Evolutionary conservation across 2,113 vertebrate species (phyloP).

Genomic region (Rostratula benghalensis): DNA sequence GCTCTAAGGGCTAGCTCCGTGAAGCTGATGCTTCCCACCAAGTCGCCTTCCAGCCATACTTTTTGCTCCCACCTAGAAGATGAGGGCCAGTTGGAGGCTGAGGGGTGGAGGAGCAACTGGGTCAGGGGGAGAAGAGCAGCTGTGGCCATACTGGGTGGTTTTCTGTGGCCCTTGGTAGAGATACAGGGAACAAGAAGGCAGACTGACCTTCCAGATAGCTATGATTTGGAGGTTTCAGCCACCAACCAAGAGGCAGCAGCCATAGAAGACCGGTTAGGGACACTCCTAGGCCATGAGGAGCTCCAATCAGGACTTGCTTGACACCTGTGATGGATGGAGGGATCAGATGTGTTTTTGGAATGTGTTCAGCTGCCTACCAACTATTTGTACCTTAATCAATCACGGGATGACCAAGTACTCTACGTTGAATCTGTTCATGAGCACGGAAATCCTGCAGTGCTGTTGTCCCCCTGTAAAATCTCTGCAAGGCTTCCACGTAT

Average conservation of each 20-base stretch:
- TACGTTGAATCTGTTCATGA: not conserved
- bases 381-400: not conserved
- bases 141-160: not conserved
- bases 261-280: not conserved
- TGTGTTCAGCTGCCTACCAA: not conserved
- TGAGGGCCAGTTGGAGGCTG: not conserved
- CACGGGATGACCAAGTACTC: not conserved
- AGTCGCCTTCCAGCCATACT: not conserved
- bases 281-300: fast-evolving
- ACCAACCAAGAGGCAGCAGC: not conserved
- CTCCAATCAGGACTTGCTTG: not conserved
- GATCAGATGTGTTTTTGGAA: not conserved
- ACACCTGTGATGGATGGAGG: not conserved
- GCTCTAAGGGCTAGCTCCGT: not conserved
- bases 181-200: not conserved
- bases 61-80: not conserved
- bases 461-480: not conserved
- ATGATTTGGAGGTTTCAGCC: not conserved
- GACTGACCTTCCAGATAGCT: not conserved
- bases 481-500: not conserved
- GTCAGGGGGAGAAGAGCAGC: fast-evolving
- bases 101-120: not conserved
- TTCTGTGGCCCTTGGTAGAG: not conserved
- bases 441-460: not conserved
- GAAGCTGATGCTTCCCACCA: not conserved